Evolutionary conservation across 2,797 vertebrate species (phyloP).

Genomic region (Lophius americanus): DNA sequence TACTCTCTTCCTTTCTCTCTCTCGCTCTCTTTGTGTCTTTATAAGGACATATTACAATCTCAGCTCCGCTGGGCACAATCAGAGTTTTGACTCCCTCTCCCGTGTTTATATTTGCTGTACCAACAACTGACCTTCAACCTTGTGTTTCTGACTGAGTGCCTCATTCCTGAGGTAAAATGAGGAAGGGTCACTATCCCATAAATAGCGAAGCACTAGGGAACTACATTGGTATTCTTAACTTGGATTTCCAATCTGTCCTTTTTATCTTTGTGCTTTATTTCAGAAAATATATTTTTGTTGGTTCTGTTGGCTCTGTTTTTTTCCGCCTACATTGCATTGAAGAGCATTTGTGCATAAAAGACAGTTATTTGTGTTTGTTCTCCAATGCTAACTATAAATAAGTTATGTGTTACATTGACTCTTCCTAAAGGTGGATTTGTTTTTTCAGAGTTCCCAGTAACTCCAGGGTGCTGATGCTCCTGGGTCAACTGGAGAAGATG

Average conservation of each 20-base stretch:
- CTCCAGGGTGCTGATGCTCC: constrained; percentile 88
- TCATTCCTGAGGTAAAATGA: constrained; percentile 46
- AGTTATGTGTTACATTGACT: not conserved
- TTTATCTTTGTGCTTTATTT: not conserved
- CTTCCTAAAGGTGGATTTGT: constrained; percentile 24
- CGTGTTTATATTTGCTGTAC: constrained; percentile 59
- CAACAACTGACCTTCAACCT: constrained; percentile 65
- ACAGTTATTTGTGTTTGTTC: constrained; percentile 10
- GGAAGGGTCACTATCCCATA: constrained; percentile 35
- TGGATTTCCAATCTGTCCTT: not conserved
- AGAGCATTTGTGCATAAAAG: not conserved
- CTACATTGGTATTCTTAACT: constrained; percentile 3
- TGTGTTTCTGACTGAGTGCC: constrained; percentile 53
- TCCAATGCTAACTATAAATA: not conserved
- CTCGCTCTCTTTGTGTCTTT: constrained; percentile 37
- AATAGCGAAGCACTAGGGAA: constrained; percentile 31
- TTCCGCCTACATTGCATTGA: not conserved
- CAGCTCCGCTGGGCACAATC: constrained; percentile 55
- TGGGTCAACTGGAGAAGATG: constrained; percentile 93
- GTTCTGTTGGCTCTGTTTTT: too few relatives aligned
- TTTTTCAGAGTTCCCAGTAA: constrained; percentile 83
- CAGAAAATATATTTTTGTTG: not conserved
- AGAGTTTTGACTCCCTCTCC: constrained; percentile 52
- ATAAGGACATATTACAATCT: constrained; percentile 68
- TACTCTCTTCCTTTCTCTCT: not conserved